These are phyloP conservation scores for Labeo calbasu DNA, from an alignment of 2,797 vertebrate species.

Conservation along the genomic window DNA sequence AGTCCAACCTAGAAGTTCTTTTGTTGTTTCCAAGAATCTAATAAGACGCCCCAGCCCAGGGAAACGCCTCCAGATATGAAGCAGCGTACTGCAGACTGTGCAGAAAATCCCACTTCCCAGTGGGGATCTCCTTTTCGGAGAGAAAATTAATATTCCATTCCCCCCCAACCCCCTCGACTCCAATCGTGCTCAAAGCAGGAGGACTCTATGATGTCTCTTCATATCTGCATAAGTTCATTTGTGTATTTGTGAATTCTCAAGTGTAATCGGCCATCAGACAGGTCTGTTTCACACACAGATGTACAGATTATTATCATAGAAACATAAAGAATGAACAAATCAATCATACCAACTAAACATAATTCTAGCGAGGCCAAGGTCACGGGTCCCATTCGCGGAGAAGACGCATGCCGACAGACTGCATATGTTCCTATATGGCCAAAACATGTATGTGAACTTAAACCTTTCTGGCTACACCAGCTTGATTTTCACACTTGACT, in stretches of 20 bases:
- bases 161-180: background rate
- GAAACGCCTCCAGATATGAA: conserved; percentile 74
- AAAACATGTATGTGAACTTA: background rate
- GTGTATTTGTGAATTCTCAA: conserved; percentile 66
- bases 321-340: no score
- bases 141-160: conserved; percentile 68
- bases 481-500: background rate
- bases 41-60: conserved; percentile 63
- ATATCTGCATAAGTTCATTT: conserved; percentile 65
- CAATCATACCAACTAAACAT: background rate
- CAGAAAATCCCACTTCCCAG: conserved; percentile 69
- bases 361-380: background rate
- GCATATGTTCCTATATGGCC: background rate
- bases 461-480: no score
- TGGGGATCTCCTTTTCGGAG: conserved; percentile 65
- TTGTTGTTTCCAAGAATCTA: conserved; percentile 66
- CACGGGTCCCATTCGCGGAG: background rate
- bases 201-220: conserved; percentile 70
- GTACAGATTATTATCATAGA: conserved; percentile 61
- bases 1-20: conserved; percentile 63
- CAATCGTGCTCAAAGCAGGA: conserved; percentile 67
- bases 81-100: conserved; percentile 71
- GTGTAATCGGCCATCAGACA: conserved; percentile 65
- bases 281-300: conserved; percentile 77
- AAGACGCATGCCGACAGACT: background rate